A percentile compares a stretch with the other conserved stretches of the same genome.
Evolutionary conservation across 2,797 vertebrate species (phyloP).

Genomic region (Acropternis orthonyx): DNA sequence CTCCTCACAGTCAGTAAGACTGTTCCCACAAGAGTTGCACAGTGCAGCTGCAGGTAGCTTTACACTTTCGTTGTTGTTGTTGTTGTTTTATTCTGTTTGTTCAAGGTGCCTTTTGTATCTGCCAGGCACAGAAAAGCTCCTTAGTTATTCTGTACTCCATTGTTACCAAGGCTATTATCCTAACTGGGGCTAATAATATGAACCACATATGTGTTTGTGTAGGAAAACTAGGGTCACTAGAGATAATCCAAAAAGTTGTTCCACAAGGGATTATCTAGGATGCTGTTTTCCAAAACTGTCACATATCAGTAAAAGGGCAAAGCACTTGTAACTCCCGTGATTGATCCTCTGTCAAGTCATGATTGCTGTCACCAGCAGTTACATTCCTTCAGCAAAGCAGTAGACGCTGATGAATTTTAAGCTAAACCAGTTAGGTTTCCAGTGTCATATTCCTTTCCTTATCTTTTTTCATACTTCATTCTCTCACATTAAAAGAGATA

Average conservation of each 20-base stretch:
- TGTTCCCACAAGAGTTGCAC: background rate
- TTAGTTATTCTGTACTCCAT: conserved; percentile 1
- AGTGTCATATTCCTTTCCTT: background rate
- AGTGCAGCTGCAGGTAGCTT: conserved; percentile 31
- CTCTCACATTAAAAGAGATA: background rate
- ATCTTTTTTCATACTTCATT: background rate
- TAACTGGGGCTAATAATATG: conserved; percentile 44
- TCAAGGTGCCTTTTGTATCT: conserved; percentile 34
- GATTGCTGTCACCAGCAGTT: conserved; percentile 51
- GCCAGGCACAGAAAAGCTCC: background rate
- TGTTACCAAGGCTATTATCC: conserved; percentile 37
- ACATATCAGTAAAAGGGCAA: conserved; percentile 59
- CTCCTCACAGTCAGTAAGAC: background rate
- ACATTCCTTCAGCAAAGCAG: conserved; percentile 32
- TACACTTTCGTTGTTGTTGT: background rate
- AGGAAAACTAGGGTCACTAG: conserved; percentile 65
- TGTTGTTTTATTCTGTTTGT: conserved; percentile 13
- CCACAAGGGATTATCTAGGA: conserved; percentile 63
- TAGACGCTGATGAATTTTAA: background rate
- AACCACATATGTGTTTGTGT: conserved; percentile 49
- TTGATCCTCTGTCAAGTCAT: conserved; percentile 54
- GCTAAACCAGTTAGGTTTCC: background rate
- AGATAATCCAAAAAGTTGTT: conserved; percentile 71
- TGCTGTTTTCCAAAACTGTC: conserved; percentile 64
- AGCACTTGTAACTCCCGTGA: conserved; percentile 21